Base-by-base conservation (phyloP, 2,888 invertebrate species). In the Eumerus sabulonum region DNA sequence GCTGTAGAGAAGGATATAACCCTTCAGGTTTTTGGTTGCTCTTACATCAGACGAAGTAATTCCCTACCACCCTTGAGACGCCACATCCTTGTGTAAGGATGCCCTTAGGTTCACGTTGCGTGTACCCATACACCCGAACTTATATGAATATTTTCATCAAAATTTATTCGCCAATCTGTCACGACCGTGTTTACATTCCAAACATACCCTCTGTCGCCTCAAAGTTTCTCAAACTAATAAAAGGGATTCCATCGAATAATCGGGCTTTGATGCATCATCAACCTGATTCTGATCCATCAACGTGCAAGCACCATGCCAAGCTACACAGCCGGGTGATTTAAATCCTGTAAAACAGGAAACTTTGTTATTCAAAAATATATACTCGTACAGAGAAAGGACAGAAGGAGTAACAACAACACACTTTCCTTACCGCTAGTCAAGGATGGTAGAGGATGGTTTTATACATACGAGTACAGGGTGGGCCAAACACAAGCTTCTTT, bases 181-280 rank as follows among this genome's bases (percentile, higher is more conserved):
- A 53, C 59, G 35, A 7, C 27, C 45, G 19, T 70, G 48, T 76
- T 64, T 59, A 57, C 63, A 59, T 70, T 76, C 70, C 70, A 59
- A 70, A 47, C 68, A 76, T 53, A 63, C 57, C 42, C 53, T 19
- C 12, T 57, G 47, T 35, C 68, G 42, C 50, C 59, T 48, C 53
- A 76, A 76, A 60, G 50, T 70, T 64, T 53, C 48, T 7, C 48
- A 53, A 70, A 76, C 64, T 60, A 64, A 70, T 76, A 76, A 63
- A 68, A 63, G 51, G 38, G 51, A 63, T 76, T 70, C 70, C 76
- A 64, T 70, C 45, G 53, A 17, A 70, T 48, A 76, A 76, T 70
- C 64, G 64, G 70, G 59, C 76, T 76, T 76, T 76, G 70, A 70
- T 76, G 64, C 70, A 71, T 62, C 66, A 66, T 71, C 71, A 71